phyloP scores from a whole-genome alignment of 2,113 vertebrate species.

The Myiozetetes cayanensis region DNA sequence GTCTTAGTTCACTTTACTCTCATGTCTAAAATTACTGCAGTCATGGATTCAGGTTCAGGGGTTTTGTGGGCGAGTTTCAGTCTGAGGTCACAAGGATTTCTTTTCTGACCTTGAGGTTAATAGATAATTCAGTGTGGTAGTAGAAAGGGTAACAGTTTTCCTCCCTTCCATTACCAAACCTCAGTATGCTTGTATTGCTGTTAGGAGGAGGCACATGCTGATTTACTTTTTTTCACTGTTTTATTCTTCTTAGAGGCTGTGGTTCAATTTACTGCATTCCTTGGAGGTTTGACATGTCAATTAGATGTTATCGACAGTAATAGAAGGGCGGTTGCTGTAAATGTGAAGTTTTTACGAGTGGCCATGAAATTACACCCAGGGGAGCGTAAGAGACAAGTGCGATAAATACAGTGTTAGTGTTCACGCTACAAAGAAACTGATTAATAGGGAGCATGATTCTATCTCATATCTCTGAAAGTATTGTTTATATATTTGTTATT shows the following conservation, averaged over 20 bases:
- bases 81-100: not conserved
- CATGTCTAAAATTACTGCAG: not conserved
- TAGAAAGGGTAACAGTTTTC: constrained; percentile 16
- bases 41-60: not conserved
- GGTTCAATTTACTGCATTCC: constrained; percentile 71
- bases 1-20: not conserved
- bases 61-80: not conserved
- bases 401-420: constrained; percentile 59
- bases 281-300: constrained; percentile 76
- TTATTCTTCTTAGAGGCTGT: constrained; percentile 62
- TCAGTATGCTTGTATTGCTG: not conserved
- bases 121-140: constrained; percentile 11
- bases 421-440: constrained; percentile 40
- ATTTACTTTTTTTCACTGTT: constrained; percentile 66
- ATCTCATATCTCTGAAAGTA: constrained; percentile 36
- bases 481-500: constrained; percentile 61
- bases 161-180: constrained; percentile 20
- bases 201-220: constrained; percentile 26
- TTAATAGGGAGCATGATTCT: constrained; percentile 57
- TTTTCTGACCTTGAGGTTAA: constrained; percentile 22
- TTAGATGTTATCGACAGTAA: constrained; percentile 77
- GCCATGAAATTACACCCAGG: constrained; percentile 68
- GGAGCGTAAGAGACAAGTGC: constrained; percentile 25
- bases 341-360: constrained; percentile 73
- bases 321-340: constrained; percentile 73